phyloP scores from a whole-genome alignment of 1,140 invertebrate species.

The Meloidogyne floridensis region DNA sequence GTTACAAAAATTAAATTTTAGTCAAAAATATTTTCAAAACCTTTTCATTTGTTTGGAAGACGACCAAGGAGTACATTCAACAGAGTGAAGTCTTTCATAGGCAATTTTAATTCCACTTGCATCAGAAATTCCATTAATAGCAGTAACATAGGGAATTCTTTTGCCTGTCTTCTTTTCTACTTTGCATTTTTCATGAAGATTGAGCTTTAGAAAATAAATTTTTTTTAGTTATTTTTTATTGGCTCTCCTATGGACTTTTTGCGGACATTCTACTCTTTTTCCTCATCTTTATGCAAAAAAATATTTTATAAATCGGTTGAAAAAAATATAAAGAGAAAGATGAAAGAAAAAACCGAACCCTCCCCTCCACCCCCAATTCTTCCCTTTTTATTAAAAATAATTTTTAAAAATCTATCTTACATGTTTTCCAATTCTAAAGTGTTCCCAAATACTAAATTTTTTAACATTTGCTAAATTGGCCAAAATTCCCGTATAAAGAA shows the following conservation, averaged over 20 bases:
- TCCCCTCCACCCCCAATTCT: too few species aligned
- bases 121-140: constrained; percentile 21
- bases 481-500: constrained; percentile 25
- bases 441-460: constrained; percentile 29
- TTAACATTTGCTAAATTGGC: constrained; percentile 25
- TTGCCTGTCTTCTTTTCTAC: neutral
- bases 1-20: too few species aligned
- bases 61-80: constrained; percentile 13
- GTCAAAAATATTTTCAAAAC: neutral
- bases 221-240: too few species aligned
- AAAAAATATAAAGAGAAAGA: too few species aligned
- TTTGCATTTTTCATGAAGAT: constrained; percentile 22
- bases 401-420: constrained; percentile 1
- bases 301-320: too few species aligned
- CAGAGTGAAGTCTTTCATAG: constrained; percentile 25
- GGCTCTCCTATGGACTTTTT: too few species aligned
- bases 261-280: too few species aligned
- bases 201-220: neutral
- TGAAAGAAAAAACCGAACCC: too few species aligned
- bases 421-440: constrained; percentile 30
- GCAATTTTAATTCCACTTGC: constrained; percentile 2
- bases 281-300: too few species aligned
- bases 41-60: neutral
- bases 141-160: constrained; percentile 22
- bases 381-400: neutral